A percentile compares a stretch with the other conserved stretches of the same genome.
phyloP scores from a whole-genome alignment of 2,797 vertebrate species.

The Craterocephalus amniculus region DNA sequence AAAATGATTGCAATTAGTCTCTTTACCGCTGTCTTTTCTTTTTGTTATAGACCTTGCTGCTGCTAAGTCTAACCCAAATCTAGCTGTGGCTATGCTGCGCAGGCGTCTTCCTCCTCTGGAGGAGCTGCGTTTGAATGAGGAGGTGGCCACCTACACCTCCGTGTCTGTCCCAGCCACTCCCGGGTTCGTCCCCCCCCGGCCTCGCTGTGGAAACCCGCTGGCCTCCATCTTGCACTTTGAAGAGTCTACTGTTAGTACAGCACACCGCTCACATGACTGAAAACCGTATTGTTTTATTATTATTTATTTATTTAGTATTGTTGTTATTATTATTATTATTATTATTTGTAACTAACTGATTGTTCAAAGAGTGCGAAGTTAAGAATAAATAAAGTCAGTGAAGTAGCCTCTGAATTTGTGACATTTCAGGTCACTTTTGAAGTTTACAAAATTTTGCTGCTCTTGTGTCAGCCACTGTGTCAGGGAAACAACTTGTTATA shows the following conservation, averaged over 20 bases:
- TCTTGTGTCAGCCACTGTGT: neutral
- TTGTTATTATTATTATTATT: too few relatives aligned
- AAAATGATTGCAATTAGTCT: neutral
- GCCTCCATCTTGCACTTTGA: conserved; percentile 74
- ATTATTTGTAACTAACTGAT: too few relatives aligned
- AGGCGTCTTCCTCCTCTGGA: conserved; percentile 68
- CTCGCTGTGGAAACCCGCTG: conserved; percentile 80
- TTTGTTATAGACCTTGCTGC: conserved; percentile 41
- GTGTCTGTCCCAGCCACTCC: conserved; percentile 16
- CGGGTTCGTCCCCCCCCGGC: conserved; percentile 40
- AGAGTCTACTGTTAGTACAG: conserved; percentile 77
- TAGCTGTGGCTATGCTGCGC: conserved; percentile 56
- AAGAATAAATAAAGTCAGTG: too few relatives aligned
- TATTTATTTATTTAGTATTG: neutral
- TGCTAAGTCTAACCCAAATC: conserved; percentile 51
- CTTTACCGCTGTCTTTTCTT: neutral
- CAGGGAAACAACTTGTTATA: neutral
- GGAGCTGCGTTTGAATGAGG: conserved; percentile 80
- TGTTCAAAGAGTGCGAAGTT: neutral
- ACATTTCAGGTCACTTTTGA: too few relatives aligned
- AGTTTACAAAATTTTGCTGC: too few relatives aligned
- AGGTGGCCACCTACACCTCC: conserved; percentile 80
- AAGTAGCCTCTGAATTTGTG: too few relatives aligned
- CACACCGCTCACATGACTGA: neutral
- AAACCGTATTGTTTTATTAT: too few relatives aligned